These are phyloP conservation scores for Dicaeum eximium DNA, from an alignment of 2,113 vertebrate species.

Conservation along the genomic window DNA sequence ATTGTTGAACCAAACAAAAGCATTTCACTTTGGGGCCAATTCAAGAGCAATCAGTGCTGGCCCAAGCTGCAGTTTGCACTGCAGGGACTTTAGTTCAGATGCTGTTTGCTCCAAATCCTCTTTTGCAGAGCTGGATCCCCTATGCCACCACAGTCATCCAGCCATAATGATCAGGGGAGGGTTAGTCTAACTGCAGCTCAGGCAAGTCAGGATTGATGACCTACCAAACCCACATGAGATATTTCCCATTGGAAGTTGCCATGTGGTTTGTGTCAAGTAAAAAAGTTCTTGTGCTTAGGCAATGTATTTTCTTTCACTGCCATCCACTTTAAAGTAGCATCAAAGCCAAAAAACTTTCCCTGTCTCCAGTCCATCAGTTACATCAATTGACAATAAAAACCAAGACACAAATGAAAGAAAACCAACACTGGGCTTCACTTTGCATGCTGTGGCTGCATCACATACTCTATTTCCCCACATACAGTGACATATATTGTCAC, in stretches of 20 bases:
- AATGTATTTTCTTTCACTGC: not conserved
- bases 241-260: not conserved
- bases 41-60: not conserved
- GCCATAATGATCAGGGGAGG: not conserved
- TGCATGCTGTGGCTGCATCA: not conserved
- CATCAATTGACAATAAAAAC: not conserved
- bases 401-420: not conserved
- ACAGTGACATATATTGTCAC: not conserved
- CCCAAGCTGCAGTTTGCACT: not conserved
- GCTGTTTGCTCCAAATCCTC: not conserved
- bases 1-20: not conserved
- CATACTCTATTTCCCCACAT: not conserved
- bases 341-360: not conserved
- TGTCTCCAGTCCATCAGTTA: not conserved
- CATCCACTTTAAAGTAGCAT: not conserved
- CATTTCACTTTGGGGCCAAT: not conserved
- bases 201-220: not conserved
- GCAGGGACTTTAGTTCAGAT: not conserved
- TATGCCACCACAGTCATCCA: not conserved
- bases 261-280: not conserved
- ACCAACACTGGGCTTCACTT: not conserved
- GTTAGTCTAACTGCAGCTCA: not conserved
- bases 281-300: not conserved
- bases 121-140: not conserved
- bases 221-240: not conserved